Evolutionary conservation across 2,888 invertebrate genomes (phyloP), one percentile per base, ranked within the genome.

Genomic region (Hirtodrosophila cameraria): DNA sequence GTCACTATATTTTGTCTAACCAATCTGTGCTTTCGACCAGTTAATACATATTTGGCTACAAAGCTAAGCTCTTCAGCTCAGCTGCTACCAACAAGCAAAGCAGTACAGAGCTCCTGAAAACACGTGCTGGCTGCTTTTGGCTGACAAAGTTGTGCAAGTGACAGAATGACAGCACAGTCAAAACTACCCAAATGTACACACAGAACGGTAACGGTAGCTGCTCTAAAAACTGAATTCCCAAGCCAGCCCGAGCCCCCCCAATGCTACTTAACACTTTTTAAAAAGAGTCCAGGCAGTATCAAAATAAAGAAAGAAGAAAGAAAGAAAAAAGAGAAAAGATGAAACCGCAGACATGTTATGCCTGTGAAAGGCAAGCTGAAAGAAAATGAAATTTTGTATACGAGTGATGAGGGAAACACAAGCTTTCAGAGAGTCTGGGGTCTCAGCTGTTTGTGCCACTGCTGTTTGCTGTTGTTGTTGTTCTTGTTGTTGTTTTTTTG

Each of bases 101-200:
- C 12, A 13, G 23, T n/a, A n/a, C 23, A 6, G 23, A 23, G 23
- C 8, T 4, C 6, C 23, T 46, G 62, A n/a, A n/a, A n/a, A n/a
- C 72, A 62, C 67, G 72, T 71, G 70, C 70, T 50, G 12, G 27
- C 16, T 38, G 15, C 39, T 33, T 41, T 31, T 13, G 7, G 52
- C 43, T 57, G 72, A 71, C 66, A 71, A 66, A 71, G 72, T 72
- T 75, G 72, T 79, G 80, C 82, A 67, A 84, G 63, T 81, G 80
- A 84, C 80, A 84, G 78, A 45, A 46, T 82, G 79, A 78, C 82
- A 79, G 67, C 52, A 53, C 72, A 83, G 77, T 80, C 80, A 69
- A 77, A 80, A 80, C 83, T 77, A 83, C 77, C 71, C 75, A 61
- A 66, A 83, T 18, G 35, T 13, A 33, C 20, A 15, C 53, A 52